Evolutionary conservation across 1,140 invertebrate species (phyloP), one percentile per base, ranked within the genome.

Genomic region (Drosophila tsacasi): DNA sequence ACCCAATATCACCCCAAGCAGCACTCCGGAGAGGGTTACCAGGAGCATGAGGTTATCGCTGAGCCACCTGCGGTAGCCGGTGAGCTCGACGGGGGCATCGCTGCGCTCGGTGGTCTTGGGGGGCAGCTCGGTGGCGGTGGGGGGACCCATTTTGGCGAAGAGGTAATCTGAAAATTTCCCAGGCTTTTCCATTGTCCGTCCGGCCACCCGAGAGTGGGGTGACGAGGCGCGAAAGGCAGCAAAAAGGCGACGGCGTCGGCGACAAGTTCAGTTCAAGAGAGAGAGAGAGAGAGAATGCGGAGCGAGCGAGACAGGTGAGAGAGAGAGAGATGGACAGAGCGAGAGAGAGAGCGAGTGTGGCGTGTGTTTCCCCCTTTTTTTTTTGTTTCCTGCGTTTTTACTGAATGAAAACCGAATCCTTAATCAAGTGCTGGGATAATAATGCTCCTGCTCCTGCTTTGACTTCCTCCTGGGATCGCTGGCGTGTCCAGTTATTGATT

Each of bases 31-130:
- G 57, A 97, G 93, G 13, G 97, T 97, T 55, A 96, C 94, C 47
- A 97, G 93, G 60, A 97, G 94, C 83, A 97, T 95, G 6, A 96
- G 94, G 92, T 97, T 97, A 47, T 97, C 95, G 47, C 94, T 93
- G 46, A 97, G 93, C 95, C 96, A 96, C 81, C 95, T 95, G 72
- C 94, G 94, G 32, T 94, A 93, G 39, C 95, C 95, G 79, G 95
- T 96, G 84, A 95, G 94, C 93, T 96, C 95, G 54, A 94, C 93
- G 69, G 95, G 94, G 25, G 94, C 94, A 35, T 93, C 93, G 67
- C 92, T 89, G 78, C 94, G 93, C 74, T 94, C 94, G 76, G 94
- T 94, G 35, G 85, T 89, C 77, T 94, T 94, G 76, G 94, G 94
- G 72, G 94, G 94, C 93, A 94, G 93, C 92, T 94, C 94, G 83